Evolutionary conservation across 2,797 vertebrate genomes (phyloP).

Genomic region (Podarcis siculus): DNA sequence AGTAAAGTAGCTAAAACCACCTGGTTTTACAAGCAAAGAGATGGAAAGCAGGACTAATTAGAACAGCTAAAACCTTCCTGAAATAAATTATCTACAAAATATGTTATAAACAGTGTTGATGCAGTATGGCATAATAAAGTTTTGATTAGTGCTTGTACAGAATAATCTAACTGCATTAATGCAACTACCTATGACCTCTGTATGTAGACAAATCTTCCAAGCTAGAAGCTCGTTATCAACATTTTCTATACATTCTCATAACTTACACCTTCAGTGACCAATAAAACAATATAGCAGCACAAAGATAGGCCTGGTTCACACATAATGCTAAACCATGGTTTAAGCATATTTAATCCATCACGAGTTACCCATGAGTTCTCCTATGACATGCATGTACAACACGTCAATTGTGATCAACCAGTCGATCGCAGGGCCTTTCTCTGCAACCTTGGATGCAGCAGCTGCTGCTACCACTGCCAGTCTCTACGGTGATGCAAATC

Average conservation of each 20-base stretch:
- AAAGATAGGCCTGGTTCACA: too few species aligned
- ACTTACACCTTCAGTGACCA: neutral
- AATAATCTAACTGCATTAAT: conserved; percentile 31
- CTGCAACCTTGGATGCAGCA: too few species aligned
- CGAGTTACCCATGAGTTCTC: too few species aligned
- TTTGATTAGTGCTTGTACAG: conserved; percentile 29
- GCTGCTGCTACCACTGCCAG: too few species aligned
- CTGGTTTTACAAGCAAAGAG: conserved; percentile 40
- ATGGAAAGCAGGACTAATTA: conserved; percentile 49
- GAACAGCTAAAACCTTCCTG: conserved; percentile 37
- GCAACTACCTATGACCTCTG: neutral
- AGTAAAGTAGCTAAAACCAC: conserved; percentile 65
- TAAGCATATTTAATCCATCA: too few species aligned
- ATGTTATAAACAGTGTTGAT: conserved; percentile 20
- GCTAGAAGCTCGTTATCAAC: neutral
- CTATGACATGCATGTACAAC: too few species aligned
- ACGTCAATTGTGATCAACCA: too few species aligned
- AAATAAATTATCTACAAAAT: conserved; percentile 56
- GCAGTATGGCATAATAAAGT: conserved; percentile 1
- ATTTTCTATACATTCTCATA: neutral
- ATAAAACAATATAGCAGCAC: too few species aligned
- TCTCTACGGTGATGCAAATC: too few species aligned
- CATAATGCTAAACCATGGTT: too few species aligned
- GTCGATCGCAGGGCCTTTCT: too few species aligned
- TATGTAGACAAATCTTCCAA: neutral